Percentiles rank a stretch among this genome's conserved stretches.
phyloP scores from a whole-genome alignment of 2,797 vertebrate genomes.

The Poeciliopsis paucimaculata region DNA sequence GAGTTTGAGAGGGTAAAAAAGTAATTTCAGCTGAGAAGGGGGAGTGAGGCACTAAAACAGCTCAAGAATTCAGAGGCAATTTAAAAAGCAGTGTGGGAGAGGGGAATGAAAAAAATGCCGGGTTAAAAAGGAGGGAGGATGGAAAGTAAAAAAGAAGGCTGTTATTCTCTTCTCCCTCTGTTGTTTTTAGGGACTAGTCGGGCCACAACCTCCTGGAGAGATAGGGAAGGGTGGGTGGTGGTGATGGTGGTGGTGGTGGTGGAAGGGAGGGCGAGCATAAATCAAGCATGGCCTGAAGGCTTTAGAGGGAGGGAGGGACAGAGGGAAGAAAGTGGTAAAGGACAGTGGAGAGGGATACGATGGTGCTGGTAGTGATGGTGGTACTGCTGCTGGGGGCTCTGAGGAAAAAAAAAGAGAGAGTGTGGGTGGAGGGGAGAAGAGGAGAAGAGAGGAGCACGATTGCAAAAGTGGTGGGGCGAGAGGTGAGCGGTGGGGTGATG shows the following conservation, averaged over 20 bases:
- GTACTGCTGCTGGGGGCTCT: conserved; percentile 76
- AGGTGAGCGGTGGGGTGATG: conserved; percentile 74
- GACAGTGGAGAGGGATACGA: conserved; percentile 63
- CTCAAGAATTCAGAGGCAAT: conserved; percentile 88
- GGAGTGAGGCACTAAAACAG: conserved; percentile 86
- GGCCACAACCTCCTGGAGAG: conserved; percentile 82
- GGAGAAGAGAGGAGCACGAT: conserved; percentile 57
- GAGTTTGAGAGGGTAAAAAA: conserved; percentile 85
- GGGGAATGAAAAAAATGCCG: conserved; percentile 82
- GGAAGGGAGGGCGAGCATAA: conserved; percentile 77
- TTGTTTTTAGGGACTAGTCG: conserved; percentile 86
- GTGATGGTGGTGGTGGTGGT: conserved; percentile 53
- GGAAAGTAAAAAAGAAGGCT: conserved; percentile 81
- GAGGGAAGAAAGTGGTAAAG: conserved; percentile 72
- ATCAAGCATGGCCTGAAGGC: conserved; percentile 78
- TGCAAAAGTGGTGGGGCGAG: conserved; percentile 74
- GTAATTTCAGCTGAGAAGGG: conserved; percentile 83
- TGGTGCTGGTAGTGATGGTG: conserved; percentile 70
- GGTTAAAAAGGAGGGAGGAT: conserved; percentile 82
- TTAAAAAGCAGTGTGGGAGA: conserved; percentile 88
- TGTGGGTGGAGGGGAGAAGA: conserved; percentile 74
- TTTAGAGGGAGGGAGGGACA: conserved; percentile 67
- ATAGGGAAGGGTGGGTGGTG: conserved; percentile 76
- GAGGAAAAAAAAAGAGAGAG: conserved; percentile 66
- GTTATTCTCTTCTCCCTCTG: conserved; percentile 81